Evolutionary conservation across 2,113 vertebrate species (phyloP), one percentile per base, ranked within the genome.

Genomic region (Crotalus helleri): DNA sequence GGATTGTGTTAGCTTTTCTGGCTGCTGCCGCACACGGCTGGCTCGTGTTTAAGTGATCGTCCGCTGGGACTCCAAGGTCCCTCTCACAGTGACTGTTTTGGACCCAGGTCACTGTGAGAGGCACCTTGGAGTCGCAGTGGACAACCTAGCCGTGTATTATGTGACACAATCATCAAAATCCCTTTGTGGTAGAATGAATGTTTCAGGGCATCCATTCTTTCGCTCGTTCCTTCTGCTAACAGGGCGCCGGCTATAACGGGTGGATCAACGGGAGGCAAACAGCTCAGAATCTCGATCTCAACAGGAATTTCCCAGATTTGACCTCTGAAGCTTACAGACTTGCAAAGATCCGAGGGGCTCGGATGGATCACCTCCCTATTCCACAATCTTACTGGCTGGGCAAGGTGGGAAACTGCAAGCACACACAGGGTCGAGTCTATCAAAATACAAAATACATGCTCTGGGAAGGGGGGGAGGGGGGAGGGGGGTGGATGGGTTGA

Each of bases 271-370:
- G 99, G 13, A 97, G 99, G 46, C 97, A 98, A 92, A 99, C 99
- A 1, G 97, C 98, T 0, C 99, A 99, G 97, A 99, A 98, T 96
- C 96, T 99, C 53, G 99, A 99, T 95, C 97, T 99, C 92, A 99
- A 99, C 97, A 98, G 99, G 88, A 99, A 99, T 96, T 99, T 99
- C 95, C 99, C 99, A 0, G 99, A 99, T 97, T 97, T 99, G 93
- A 99, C 99, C 0, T 98, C 98, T 0, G 95, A 98, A 94, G 98
- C 97, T 95, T 99, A 99, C 96, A 98, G 97, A 88, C 98, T 98
- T 92, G 98, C 97, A 0, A 98, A 97, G 51, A 97, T 97, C 92
- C 97, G 96, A 9, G 96, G 97, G 3, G 98, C 97, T 11, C 98
- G 98, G 53, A 97, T 96, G 0, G 98, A 99, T 93, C 99, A 99